Conservation (phyloP, 2,113 vertebrate genomes). For the Eolophus roseicapilla region DNA sequence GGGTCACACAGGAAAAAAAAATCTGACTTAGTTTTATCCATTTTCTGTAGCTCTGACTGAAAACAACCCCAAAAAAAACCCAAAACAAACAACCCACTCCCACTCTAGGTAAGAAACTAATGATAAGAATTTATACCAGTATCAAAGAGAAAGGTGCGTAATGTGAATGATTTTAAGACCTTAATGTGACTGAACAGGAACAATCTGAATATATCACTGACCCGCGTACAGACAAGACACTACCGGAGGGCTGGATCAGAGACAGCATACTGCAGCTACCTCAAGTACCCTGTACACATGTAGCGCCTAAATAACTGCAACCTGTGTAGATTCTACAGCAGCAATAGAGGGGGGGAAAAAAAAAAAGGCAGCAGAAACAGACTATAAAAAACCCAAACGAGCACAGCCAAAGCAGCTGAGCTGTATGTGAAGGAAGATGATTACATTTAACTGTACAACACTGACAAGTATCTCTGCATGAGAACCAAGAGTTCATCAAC, state of each 20-base stretch:
- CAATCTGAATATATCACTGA: background rate
- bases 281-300: background rate
- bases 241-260: background rate
- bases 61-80: background rate
- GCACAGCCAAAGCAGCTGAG: background rate
- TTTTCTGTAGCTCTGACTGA: background rate
- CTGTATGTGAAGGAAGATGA: background rate
- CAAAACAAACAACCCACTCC: background rate
- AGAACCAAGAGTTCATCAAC: background rate
- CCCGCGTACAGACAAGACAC: background rate
- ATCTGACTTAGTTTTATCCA: background rate
- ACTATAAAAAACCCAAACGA: background rate
- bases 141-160: background rate
- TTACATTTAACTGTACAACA: background rate
- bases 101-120: background rate
- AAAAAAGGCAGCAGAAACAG: too few relatives aligned
- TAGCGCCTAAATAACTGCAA: background rate
- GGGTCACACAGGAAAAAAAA: background rate
- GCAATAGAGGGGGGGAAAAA: background rate
- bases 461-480: background rate
- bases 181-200: background rate
- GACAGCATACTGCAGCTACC: background rate
- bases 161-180: background rate
- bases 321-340: background rate
- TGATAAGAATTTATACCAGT: background rate